Base-by-base conservation (phyloP, 2,113 vertebrate genomes). In the Myodes glareolus region DNA sequence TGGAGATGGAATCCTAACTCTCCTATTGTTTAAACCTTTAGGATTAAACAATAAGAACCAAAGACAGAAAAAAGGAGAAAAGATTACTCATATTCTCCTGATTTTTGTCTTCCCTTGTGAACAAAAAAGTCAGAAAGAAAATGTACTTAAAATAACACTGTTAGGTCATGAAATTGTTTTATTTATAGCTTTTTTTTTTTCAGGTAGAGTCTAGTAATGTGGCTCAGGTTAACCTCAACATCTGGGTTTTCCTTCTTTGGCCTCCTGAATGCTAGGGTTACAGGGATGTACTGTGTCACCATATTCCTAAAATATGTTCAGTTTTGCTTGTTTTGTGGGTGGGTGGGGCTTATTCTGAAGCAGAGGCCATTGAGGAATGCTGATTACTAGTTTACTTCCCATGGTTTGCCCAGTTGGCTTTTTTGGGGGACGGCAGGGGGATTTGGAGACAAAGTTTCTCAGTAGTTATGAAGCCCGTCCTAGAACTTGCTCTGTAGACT, bases 31-130 rank as follows among this genome's bases (percentile, higher is more conserved):
- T n/a, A n/a, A 84, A 55, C 36, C 7, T 63, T 78, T 84, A 52
- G 88, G 76, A 63, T 55, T 85, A 23, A 81, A 3, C 12, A 36
- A 0, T 87, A 52, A 93, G 39, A n/a, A 81, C 33, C 4, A 3
- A 87, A 61, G 61, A 50, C 25, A 72, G 31, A 82, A 47, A 78
- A 78, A 84, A 25, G 61, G n/a, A 87, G 39, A 92, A 94, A 97
- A 82, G 36, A 55, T 65, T 92, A 94, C 47, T 67, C 92, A 5
- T 88, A 31, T 92, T 94, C 0, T 85, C 27, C n/a, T 87, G 25
- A 78, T 95, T 94, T 82, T 97, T 94, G 50, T 39, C 5, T 42
- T 11, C 2, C 6, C 21, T 1, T 65, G 19, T 10, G 27, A 68
- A 87, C 13, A 87, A 82, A 87, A 55, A 95, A 14, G 58, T 84